Conservation (phyloP, 35 echinoderm and acorn worm genomes). For the Heliocidaris tuberculata region DNA sequence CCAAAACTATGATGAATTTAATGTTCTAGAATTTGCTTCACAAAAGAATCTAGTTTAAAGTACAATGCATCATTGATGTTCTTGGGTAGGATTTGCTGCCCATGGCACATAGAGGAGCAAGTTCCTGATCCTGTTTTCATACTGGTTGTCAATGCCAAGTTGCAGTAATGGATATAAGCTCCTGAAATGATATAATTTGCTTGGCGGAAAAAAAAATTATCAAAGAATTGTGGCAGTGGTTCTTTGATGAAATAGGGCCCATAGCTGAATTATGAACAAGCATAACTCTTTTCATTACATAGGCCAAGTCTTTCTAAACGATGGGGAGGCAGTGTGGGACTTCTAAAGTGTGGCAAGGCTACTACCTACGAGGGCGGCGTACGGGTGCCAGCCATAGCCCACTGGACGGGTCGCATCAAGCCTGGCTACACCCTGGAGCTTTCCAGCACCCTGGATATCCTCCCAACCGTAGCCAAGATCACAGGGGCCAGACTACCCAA, state of each 20-base stretch:
- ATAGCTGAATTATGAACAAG: background rate
- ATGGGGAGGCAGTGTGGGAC: slow-evolving; percentile 72
- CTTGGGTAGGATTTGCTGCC: too few species aligned
- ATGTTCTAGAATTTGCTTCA: too few species aligned
- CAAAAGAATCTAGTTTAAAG: too few species aligned
- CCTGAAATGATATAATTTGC: too few species aligned
- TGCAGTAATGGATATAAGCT: too few species aligned
- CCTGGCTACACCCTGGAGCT: slow-evolving; percentile 73
- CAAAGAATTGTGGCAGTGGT: too few species aligned
- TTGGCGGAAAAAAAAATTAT: too few species aligned
- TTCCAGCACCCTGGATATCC: slow-evolving; percentile 71
- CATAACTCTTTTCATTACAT: background rate
- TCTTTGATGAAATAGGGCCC: background rate
- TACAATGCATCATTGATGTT: too few species aligned
- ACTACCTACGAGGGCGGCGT: slow-evolving; percentile 86
- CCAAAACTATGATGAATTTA: too few species aligned
- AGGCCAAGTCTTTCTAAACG: slow-evolving; percentile 33
- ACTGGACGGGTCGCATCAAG: slow-evolving; percentile 72
- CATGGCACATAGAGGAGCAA: too few species aligned
- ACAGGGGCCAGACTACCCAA: slow-evolving; percentile 52
- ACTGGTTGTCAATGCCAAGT: too few species aligned
- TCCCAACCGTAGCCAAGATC: slow-evolving; percentile 75
- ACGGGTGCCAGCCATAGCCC: slow-evolving; percentile 78
- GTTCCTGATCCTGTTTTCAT: too few species aligned
- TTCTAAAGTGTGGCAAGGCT: slow-evolving; percentile 86